A percentile compares a stretch with the other conserved stretches of the same genome.
These are phyloP conservation scores for Drosophila rhopaloa DNA, from an alignment of 1,140 invertebrate genomes.

Conservation along the genomic window DNA sequence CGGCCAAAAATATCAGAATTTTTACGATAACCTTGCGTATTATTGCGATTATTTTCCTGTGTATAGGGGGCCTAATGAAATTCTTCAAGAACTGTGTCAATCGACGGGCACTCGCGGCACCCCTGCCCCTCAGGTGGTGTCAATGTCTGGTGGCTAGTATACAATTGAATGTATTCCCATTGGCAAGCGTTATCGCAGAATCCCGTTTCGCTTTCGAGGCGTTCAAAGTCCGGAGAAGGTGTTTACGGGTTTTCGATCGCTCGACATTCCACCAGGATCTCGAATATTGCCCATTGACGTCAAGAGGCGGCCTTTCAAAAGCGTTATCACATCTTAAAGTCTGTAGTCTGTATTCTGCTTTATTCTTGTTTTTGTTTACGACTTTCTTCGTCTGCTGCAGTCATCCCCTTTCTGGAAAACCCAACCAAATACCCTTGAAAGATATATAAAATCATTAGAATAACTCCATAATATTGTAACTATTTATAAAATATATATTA, in stretches of 20 bases:
- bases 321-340: conserved; percentile 20
- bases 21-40: too few species aligned
- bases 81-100: conserved; percentile 42
- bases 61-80: not conserved
- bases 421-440: not conserved
- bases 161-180: not conserved
- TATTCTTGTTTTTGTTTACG: conserved; percentile 44
- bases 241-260: conserved; percentile 43
- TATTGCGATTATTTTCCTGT: not conserved
- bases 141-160: conserved; percentile 17
- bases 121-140: conserved; percentile 18
- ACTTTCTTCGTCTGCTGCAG: not conserved
- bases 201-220: conserved; percentile 40
- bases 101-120: conserved; percentile 5
- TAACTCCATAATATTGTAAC: not conserved
- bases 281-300: conserved; percentile 43
- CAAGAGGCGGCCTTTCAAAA: conserved; percentile 23
- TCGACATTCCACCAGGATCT: conserved; percentile 52
- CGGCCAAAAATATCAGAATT: too few species aligned
- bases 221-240: conserved; percentile 56
- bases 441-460: not conserved
- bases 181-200: conserved; percentile 17
- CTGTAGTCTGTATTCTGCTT: conserved; percentile 3
- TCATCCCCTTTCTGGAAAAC: not conserved
- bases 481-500: not conserved